Evolutionary conservation across 2,113 vertebrate genomes (phyloP), one percentile per base, ranked within the genome.

Genomic region (Heptranchias perlo): DNA sequence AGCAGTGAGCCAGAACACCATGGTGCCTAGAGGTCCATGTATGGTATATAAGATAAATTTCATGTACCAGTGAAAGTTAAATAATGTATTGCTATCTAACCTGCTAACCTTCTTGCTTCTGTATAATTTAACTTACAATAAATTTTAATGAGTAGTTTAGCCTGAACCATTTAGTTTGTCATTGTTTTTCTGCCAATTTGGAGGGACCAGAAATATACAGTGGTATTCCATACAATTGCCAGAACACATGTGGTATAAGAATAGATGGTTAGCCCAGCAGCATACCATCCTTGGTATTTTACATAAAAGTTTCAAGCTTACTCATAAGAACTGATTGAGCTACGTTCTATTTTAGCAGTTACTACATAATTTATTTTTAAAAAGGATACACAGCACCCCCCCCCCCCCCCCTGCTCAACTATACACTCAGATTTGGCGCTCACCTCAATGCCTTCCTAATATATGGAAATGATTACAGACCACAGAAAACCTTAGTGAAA

Each of bases 71-170:
- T 54, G 86, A 89, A 54, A 35, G 44, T 13, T 89, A 73, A 73
- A 69, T 69, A 11, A 54, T 39, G n/a, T 62, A 25, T 61, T 92
- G 87, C 8, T 62, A 61, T 62, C 35, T 62, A 93, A 93, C n/a
- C n/a, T n/a, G 54, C 89, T n/a, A 18, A 62, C 1, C 39, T 39
- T 93, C 61, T 93, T 93, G 89, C 54, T 93, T 93, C 89, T 93
- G 89, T 62, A 62, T 61, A 93, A 39, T 62, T 58, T 62, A 93
- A 47, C 10, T 93, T 58, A 21, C 13, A 93, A 93, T 62, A 93
- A 93, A 93, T 93, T 93, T 39, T n/a, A n/a, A 13, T 78, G 58
- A 61, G 16, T 93, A 39, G 58, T 93, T 93, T 39, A 93, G n/a
- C 54, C 35, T 62, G 54, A 62, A 62, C 89, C 31, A 4, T 52